These are phyloP conservation scores for Scaptomyza cyrtandrae DNA, from an alignment of 2,888 invertebrate genomes.

Conservation along the genomic window DNA sequence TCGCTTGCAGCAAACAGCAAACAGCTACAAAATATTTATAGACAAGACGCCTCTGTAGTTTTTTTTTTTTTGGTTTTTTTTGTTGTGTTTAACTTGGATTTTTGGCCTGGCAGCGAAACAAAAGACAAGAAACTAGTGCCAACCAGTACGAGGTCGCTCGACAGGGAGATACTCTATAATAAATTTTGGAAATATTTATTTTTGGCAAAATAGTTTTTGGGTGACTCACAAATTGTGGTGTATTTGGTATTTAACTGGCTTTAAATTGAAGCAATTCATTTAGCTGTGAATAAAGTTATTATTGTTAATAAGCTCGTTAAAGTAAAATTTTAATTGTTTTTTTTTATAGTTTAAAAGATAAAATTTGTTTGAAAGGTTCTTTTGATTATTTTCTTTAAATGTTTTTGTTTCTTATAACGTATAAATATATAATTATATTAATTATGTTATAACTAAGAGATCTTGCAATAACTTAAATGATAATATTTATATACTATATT, in stretches of 20 bases:
- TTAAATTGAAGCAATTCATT: too few relatives aligned
- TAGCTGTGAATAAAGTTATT: neutral
- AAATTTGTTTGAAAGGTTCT: too few relatives aligned
- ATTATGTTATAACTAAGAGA: too few relatives aligned
- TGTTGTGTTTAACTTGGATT: slow-evolving; percentile 41
- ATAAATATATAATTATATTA: too few relatives aligned
- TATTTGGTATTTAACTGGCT: neutral
- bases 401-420: too few relatives aligned
- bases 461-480: too few relatives aligned
- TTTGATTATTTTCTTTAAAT: too few relatives aligned
- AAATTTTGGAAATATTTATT: neutral
- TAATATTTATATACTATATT: too few relatives aligned
- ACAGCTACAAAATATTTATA: slow-evolving; percentile 67
- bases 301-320: neutral
- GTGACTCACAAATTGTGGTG: too few relatives aligned
- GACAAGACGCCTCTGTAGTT: slow-evolving; percentile 50
- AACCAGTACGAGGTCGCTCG: neutral
- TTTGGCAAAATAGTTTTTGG: neutral
- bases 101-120: slow-evolving; percentile 40
- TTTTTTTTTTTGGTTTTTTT: neutral
- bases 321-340: too few relatives aligned
- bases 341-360: too few relatives aligned
- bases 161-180: slow-evolving; percentile 22
- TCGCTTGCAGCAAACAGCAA: slow-evolving; percentile 23
- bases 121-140: slow-evolving; percentile 26